These are phyloP conservation scores for Babyrousa celebensis DNA, from an alignment of 2,797 vertebrate genomes.

Conservation along the genomic window DNA sequence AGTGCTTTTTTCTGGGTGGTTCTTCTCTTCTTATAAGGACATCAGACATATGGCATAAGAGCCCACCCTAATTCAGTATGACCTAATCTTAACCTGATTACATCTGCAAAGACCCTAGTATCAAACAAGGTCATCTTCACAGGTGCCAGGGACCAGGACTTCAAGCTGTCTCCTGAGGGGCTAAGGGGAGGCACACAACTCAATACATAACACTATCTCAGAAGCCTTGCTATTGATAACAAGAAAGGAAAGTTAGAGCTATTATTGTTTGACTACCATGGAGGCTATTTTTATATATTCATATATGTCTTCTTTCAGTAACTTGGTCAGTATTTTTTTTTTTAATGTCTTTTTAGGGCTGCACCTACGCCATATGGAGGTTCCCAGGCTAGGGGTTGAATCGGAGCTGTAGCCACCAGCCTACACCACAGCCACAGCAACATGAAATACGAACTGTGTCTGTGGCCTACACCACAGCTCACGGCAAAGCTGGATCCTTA, in stretches of 20 bases:
- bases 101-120: background rate
- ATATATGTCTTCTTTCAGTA: slow-evolving; percentile 30
- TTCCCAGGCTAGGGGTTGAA: too few relatives aligned
- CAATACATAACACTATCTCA: background rate
- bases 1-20: background rate
- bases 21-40: background rate
- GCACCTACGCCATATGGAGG: too few relatives aligned
- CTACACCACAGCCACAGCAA: too few relatives aligned
- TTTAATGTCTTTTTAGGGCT: too few relatives aligned
- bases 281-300: background rate
- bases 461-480: too few relatives aligned
- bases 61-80: background rate
- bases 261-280: slow-evolving; percentile 1
- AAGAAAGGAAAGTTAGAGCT: slow-evolving; percentile 14
- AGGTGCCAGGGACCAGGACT: background rate
- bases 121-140: background rate
- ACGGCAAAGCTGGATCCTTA: too few relatives aligned
- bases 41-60: background rate
- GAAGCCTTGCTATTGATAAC: background rate
- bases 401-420: too few relatives aligned
- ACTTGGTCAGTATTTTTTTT: background rate
- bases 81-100: background rate
- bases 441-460: too few relatives aligned
- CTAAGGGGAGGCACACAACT: background rate
- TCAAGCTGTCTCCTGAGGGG: background rate